Evolutionary conservation across 2,113 vertebrate genomes (phyloP), one percentile per base, ranked within the genome.

Genomic region (Indicator maculatus): DNA sequence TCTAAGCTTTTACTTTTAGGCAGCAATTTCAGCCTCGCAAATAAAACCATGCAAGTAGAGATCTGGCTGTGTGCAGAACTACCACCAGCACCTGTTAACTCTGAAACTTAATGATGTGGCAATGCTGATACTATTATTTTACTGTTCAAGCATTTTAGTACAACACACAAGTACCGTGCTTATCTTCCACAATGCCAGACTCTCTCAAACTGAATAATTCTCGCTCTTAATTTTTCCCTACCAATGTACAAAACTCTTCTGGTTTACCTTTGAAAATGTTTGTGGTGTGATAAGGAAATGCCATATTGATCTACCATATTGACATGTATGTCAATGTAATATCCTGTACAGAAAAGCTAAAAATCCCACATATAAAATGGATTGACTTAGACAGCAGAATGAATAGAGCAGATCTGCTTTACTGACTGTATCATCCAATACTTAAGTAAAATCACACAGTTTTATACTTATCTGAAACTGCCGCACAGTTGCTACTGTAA

Each of bases 271-370:
- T 61, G 53, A 83, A 95, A 89, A 71, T 5, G 7, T 78, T 30
- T 61, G 36, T 65, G 20, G 53, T 75, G 21, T 58, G 93, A 89
- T 86, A 91, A 94, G 83, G n/a, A 74, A 95, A 88, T 47, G 65
- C 31, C 30, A 31, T 78, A 90, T 91, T 44, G 96, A 93, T 91
- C 85, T 70, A 36, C 38, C 16, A 31, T 83, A 95, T 93, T 81
- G 76, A 93, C 58, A 61, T 47, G 53, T n/a, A 47, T 23, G 53
- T 91, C 89, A 83, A 16, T 75, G 53, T 36, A 93, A 67, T 84
- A 72, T 50, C 33, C 58, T 75, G 41, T 38, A 78, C 4, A 72
- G 86, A 86, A 93, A 60, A 78, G 33, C 38, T 69, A 78, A 89
- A 92, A 83, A 71, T 61, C 44, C 58, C 71, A 55, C 76, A 64